phyloP scores from a whole-genome alignment of 2,797 vertebrate genomes.

The Falco concolor region DNA sequence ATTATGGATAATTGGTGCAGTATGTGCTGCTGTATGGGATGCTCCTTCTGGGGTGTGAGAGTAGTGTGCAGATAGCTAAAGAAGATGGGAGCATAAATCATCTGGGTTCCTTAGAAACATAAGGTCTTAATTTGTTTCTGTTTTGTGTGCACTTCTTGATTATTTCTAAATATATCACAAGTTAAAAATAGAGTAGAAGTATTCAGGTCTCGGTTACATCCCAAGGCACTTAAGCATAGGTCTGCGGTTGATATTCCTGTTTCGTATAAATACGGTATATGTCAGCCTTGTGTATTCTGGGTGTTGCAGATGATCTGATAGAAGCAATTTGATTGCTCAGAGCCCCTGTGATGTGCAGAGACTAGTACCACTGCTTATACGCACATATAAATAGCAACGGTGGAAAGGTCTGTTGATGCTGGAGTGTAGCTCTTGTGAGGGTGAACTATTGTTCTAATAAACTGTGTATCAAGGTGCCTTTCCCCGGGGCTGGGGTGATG shows the following conservation, averaged over 20 bases:
- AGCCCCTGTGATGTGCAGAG: not conserved
- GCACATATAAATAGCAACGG: fast-evolving
- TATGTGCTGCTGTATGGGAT: not conserved
- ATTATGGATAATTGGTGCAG: not conserved
- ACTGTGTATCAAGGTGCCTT: not conserved
- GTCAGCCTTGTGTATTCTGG: not conserved
- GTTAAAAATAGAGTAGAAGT: conserved; percentile 36
- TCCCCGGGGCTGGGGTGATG: no score
- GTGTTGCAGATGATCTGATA: not conserved
- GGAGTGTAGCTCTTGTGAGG: not conserved
- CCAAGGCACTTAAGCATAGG: not conserved
- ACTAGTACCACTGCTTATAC: fast-evolving
- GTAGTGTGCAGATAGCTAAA: no score
- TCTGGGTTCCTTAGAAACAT: not conserved
- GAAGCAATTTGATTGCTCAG: not conserved
- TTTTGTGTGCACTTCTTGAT: not conserved
- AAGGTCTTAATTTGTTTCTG: not conserved
- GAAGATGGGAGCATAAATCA: not conserved
- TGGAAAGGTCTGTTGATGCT: not conserved
- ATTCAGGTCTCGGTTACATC: not conserved
- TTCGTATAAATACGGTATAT: fast-evolving
- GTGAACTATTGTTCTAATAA: no score
- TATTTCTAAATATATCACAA: conserved; percentile 9
- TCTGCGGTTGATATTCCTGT: not conserved
- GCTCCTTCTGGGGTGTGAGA: not conserved